phyloP scores from a whole-genome alignment of 2,797 vertebrate genomes.

The Cossypha polioptera region DNA sequence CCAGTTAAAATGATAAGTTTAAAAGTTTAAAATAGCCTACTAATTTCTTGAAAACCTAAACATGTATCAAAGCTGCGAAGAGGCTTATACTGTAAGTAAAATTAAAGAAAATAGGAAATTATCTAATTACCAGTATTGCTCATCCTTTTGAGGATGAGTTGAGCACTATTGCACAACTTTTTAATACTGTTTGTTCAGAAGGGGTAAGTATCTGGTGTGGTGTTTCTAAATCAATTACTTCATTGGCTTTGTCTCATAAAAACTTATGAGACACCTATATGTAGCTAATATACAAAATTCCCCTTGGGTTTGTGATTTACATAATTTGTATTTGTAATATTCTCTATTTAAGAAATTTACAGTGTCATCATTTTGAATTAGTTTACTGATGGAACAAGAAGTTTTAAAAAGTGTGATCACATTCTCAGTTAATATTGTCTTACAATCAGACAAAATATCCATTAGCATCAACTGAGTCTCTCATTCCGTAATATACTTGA shows the following conservation, averaged over 20 bases:
- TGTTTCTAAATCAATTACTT: not conserved
- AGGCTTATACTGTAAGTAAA: slow-evolving; percentile 18
- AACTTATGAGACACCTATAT: no score
- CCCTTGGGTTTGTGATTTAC: no score
- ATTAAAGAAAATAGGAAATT: slow-evolving; percentile 24
- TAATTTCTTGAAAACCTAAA: slow-evolving; percentile 42
- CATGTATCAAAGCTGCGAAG: slow-evolving; percentile 8
- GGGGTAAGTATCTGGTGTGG: not conserved
- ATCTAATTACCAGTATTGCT: slow-evolving; percentile 28
- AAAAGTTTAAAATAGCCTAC: slow-evolving; percentile 4
- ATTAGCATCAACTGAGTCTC: not conserved
- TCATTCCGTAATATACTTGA: not conserved
- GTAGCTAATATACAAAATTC: no score
- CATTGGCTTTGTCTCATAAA: not conserved
- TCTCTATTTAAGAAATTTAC: not conserved
- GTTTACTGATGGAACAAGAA: not conserved
- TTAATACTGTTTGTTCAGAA: not conserved
- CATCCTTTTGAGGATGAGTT: not conserved
- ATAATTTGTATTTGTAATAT: no score
- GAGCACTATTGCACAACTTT: not conserved
- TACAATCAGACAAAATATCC: not conserved
- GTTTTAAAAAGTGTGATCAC: not conserved
- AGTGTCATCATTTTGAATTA: not conserved
- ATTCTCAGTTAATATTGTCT: not conserved
- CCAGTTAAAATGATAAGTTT: slow-evolving; percentile 33